Conservation (phyloP, 2,888 invertebrate genomes). For the Pasiphila rectangulata region DNA sequence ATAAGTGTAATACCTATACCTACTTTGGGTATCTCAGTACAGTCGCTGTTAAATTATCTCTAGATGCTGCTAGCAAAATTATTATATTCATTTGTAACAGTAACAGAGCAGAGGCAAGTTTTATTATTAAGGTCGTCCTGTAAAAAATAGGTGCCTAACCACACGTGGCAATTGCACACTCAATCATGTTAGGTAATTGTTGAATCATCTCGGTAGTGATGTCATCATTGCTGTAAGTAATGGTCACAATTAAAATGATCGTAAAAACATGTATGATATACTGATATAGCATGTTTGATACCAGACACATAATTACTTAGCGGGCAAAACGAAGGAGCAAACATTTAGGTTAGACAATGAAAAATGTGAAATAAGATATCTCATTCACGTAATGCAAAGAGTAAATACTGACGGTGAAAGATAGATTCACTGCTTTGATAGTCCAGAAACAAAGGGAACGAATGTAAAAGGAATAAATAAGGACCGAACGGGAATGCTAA, state of each 20-base stretch:
- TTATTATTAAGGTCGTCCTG: too few species aligned
- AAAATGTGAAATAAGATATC: neutral
- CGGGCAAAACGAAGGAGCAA: neutral
- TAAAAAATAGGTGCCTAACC: too few species aligned
- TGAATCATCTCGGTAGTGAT: constrained; percentile 13
- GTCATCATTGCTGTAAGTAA: constrained; percentile 18
- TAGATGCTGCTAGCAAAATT: too few species aligned
- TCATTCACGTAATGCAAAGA: too few species aligned
- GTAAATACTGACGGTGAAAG: neutral
- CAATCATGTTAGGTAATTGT: neutral
- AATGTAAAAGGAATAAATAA: constrained; percentile 25
- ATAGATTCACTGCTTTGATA: constrained; percentile 21
- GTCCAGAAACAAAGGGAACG: constrained; percentile 13
- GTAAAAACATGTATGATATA: too few species aligned
- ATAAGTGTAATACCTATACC: too few species aligned
- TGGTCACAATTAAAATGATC: constrained; percentile 2
- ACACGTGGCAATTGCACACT: neutral
- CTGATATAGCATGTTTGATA: too few species aligned
- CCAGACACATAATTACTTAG: neutral
- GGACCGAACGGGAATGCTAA: constrained; percentile 11
- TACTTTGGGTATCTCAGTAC: too few species aligned
- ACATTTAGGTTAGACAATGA: neutral
- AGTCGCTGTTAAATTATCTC: too few species aligned
- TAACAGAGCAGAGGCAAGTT: too few species aligned
- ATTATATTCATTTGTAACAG: too few species aligned